Evolutionary conservation across 1,140 invertebrate genomes (phyloP), one percentile per base, ranked within the genome.

Genomic region (Stegodyphus dumicola): DNA sequence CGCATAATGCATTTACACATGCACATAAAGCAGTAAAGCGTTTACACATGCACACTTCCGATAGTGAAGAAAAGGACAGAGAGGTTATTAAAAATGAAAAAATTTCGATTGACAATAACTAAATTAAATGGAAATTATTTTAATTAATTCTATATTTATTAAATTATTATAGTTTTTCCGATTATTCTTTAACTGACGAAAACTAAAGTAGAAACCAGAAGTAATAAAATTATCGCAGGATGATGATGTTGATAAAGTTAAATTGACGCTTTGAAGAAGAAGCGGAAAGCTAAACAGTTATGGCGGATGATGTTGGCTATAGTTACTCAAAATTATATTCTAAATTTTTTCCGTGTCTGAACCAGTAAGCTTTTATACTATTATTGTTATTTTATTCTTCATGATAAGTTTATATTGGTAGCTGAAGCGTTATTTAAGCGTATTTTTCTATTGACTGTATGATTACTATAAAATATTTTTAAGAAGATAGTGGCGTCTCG

Each of bases 191-290:
- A 33, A 33, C 3, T 33, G 33, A 33, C 33, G 33, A 33, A 33
- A 33, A 33, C 33, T 33, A 33, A 33, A 33, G 3, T 33, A 3
- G 33, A 33, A 33, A n/a, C 1, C 33, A 33, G 33, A 33, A 33
- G 33, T 33, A 33, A 1, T 33, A 33, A 33, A 33, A 33, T 33
- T 33, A 33, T 33, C 33, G 33, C 33, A 33, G 33, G 33, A 33
- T 33, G 33, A 33, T 33, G 33, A 33, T 33, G 33, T 33, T 33
- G 33, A 33, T 33, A 33, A 33, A 33, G 17, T 67, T 67, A 51
- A 69, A 76, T 85, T 85, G 81, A 85, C 81, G 73, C 77, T 69
- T 17, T 76, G 81, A 69, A 66, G 81, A 85, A 85, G 73, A 85
- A 76, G 74, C 76, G 51, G 66, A n/a, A 69, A 70, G 56, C 65